Evolutionary conservation across 1,140 invertebrate genomes (phyloP).

Genomic region (Drosophila punjabiensis): DNA sequence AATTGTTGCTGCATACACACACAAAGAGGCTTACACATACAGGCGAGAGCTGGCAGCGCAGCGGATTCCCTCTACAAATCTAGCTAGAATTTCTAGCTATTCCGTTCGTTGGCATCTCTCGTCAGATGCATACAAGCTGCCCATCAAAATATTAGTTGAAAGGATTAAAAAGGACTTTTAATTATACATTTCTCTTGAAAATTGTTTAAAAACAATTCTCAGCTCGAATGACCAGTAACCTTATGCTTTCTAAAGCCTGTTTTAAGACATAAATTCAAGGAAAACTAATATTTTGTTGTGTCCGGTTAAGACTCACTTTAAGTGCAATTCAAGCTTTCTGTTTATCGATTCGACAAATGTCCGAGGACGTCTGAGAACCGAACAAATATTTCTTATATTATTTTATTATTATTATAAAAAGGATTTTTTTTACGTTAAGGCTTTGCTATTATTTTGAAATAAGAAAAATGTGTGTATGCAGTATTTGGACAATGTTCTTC

Average conservation of each 20-base stretch:
- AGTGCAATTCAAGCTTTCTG: neutral
- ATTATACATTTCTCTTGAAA: neutral
- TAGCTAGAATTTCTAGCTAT: conserved; percentile 6
- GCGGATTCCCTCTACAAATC: conserved; percentile 16
- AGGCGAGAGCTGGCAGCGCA: conserved; percentile 22
- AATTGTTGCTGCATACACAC: conserved; percentile 82
- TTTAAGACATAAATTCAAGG: neutral
- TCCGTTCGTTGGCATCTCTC: conserved; percentile 10
- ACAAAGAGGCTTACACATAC: conserved; percentile 45
- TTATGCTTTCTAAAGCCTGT: neutral
- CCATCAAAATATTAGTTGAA: conserved; percentile 1
- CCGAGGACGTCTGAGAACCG: too few relatives aligned
- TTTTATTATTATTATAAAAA: neutral
- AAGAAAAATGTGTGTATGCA: conserved; percentile 44
- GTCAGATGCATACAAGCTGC: neutral
- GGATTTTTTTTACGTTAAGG: neutral
- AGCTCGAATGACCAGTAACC: neutral
- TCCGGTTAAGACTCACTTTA: neutral
- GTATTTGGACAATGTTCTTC: conserved; percentile 33
- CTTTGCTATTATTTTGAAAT: conserved; percentile 2
- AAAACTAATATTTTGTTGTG: neutral
- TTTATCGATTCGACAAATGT: neutral
- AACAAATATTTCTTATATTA: neutral
- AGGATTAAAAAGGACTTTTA: neutral
- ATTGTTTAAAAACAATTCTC: neutral